Conservation (phyloP, 2,797 vertebrate species). For the Alauda arvensis region DNA sequence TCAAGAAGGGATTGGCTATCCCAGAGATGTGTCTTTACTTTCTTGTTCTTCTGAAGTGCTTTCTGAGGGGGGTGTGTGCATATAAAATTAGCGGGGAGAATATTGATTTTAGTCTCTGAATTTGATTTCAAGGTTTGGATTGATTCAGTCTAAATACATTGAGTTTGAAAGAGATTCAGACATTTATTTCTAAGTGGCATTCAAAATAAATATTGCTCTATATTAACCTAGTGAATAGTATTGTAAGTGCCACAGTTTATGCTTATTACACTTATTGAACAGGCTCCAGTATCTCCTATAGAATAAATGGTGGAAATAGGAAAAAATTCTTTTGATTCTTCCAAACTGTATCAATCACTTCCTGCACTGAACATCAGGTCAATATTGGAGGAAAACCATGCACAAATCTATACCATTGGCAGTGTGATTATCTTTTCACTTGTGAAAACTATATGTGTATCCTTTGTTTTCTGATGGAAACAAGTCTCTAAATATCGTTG, state of each 20-base stretch:
- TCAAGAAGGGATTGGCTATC: neutral
- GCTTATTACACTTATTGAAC: constrained; percentile 73
- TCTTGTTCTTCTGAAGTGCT: constrained; percentile 35
- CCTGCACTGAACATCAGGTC: neutral
- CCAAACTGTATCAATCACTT: constrained; percentile 56
- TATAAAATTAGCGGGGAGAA: constrained; percentile 46
- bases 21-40: neutral
- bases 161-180: constrained; percentile 66
- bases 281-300: constrained; percentile 61
- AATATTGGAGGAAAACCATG: neutral
- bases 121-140: constrained; percentile 72
- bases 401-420: constrained; percentile 31
- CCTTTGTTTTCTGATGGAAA: constrained; percentile 8
- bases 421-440: constrained; percentile 35
- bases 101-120: constrained; percentile 68
- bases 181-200: constrained; percentile 71
- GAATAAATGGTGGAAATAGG: constrained; percentile 62
- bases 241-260: constrained; percentile 73
- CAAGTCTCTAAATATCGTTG: neutral
- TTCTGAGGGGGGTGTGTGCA: neutral
- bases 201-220: constrained; percentile 64
- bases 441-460: neutral
- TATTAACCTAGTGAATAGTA: constrained; percentile 70
- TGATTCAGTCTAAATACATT: constrained; percentile 58
- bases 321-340: constrained; percentile 68